Percentiles rank a stretch among this genome's conserved stretches.
These are phyloP conservation scores for Tortrix viridana DNA, from an alignment of 2,888 invertebrate genomes.

Conservation along the genomic window DNA sequence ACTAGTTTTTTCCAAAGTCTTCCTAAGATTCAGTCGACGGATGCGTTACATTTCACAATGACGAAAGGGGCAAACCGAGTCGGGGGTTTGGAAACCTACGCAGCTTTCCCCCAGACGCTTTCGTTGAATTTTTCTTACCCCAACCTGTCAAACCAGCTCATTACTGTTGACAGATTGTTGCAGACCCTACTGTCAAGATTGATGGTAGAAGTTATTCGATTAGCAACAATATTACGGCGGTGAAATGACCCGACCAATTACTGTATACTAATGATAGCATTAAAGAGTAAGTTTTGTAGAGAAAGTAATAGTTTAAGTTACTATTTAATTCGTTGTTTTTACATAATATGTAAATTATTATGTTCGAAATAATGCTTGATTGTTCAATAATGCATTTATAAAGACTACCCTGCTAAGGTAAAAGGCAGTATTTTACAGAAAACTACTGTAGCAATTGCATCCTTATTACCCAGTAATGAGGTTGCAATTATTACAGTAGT, in stretches of 20 bases:
- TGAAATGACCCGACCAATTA: constrained; percentile 30
- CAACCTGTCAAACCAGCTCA: constrained; percentile 56
- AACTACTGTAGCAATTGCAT: too few relatives aligned
- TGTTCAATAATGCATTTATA: too few relatives aligned
- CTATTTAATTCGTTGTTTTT: too few relatives aligned
- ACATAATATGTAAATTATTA: too few relatives aligned
- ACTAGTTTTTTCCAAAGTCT: too few relatives aligned
- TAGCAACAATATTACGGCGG: constrained; percentile 13
- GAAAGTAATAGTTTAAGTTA: background rate
- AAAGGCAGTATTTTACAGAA: too few relatives aligned
- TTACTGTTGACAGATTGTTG: constrained; percentile 63
- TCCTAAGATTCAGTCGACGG: too few relatives aligned
- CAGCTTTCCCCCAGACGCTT: background rate
- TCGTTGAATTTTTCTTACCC: constrained; percentile 25
- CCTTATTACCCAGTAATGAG: too few relatives aligned
- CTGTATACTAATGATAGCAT: constrained; percentile 33
- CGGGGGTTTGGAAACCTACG: background rate
- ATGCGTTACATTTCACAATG: background rate
- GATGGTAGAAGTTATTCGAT: constrained; percentile 49
- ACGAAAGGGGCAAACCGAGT: background rate
- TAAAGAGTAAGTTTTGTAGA: background rate
- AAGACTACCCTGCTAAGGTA: too few relatives aligned
- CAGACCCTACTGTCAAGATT: constrained; percentile 51
- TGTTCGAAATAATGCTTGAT: too few relatives aligned
- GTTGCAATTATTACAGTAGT: too few relatives aligned